Evolutionary conservation across 2,113 vertebrate genomes (phyloP).

Genomic region (Isichthys henryi): DNA sequence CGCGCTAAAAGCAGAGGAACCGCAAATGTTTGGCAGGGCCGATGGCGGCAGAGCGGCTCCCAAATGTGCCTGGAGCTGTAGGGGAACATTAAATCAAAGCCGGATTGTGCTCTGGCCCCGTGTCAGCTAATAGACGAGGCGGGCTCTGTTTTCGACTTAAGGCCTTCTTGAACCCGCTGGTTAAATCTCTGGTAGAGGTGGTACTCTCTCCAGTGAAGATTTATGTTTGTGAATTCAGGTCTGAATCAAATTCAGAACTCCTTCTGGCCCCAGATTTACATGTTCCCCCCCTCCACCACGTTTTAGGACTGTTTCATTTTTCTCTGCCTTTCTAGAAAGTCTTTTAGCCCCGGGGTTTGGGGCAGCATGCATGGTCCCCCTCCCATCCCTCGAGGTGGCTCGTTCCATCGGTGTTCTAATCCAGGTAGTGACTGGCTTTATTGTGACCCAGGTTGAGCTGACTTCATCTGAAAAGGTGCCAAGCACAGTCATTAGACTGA

Average conservation of each 20-base stretch:
- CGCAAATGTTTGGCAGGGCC: not conserved
- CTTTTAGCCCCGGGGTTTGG: not conserved
- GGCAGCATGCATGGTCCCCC: not conserved
- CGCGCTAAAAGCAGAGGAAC: not conserved
- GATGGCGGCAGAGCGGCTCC: not conserved
- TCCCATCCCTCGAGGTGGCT: not conserved
- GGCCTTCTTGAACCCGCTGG: conserved; percentile 29
- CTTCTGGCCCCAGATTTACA: conserved; percentile 29
- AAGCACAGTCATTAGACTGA: not conserved
- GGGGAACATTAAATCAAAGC: conserved; percentile 14
- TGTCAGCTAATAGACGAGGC: conserved; percentile 5
- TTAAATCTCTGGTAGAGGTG: conserved; percentile 27
- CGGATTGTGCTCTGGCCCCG: not conserved
- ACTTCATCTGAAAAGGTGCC: not conserved
- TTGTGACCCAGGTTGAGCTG: not conserved
- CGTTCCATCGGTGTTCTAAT: not conserved
- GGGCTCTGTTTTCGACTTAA: conserved; percentile 24
- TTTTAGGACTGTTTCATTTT: conserved; percentile 26
- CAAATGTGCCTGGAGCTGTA: not conserved
- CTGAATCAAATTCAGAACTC: conserved; percentile 16
- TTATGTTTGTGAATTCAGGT: conserved; percentile 29
- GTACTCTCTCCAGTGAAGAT: conserved; percentile 18
- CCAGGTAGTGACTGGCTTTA: not conserved
- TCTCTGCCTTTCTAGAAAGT: conserved; percentile 27
- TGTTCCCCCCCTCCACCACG: conserved; percentile 25